phyloP scores from a whole-genome alignment of 2,797 vertebrate species.

The Chaenodraco wilsoni region DNA sequence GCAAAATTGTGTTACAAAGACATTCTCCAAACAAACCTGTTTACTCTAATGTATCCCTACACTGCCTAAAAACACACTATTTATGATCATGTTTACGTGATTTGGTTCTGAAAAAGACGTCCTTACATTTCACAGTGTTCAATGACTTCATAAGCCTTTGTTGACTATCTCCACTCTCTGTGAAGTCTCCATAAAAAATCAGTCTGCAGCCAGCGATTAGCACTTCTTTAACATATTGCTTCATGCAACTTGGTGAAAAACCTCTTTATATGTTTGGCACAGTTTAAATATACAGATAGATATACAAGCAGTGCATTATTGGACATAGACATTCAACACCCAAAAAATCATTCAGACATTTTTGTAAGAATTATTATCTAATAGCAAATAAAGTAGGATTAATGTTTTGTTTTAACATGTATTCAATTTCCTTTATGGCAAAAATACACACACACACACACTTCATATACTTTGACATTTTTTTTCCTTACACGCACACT shows the following conservation, averaged over 20 bases:
- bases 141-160: conserved; percentile 40
- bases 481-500: conserved; percentile 17
- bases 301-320: conserved; percentile 73
- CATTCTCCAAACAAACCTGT: background rate
- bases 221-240: conserved; percentile 70
- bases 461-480: conserved; percentile 21
- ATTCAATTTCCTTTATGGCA: conserved; percentile 37
- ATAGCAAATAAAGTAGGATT: conserved; percentile 19
- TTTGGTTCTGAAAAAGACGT: conserved; percentile 56
- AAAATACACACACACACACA: conserved; percentile 58
- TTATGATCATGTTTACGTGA: conserved; percentile 22
- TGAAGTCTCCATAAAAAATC: conserved; percentile 32
- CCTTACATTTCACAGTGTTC: conserved; percentile 77
- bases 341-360: conserved; percentile 27
- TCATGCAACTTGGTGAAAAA: conserved; percentile 81
- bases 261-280: conserved; percentile 76
- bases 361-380: conserved; percentile 8
- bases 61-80: conserved; percentile 27
- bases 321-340: conserved; percentile 57
- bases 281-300: conserved; percentile 70
- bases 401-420: conserved; percentile 17
- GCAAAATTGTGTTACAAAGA: conserved; percentile 9
- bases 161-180: conserved; percentile 36
- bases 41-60: conserved; percentile 9
- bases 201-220: conserved; percentile 20